Conservation (phyloP, 2,113 vertebrate genomes). For the Apeltes quadracus region DNA sequence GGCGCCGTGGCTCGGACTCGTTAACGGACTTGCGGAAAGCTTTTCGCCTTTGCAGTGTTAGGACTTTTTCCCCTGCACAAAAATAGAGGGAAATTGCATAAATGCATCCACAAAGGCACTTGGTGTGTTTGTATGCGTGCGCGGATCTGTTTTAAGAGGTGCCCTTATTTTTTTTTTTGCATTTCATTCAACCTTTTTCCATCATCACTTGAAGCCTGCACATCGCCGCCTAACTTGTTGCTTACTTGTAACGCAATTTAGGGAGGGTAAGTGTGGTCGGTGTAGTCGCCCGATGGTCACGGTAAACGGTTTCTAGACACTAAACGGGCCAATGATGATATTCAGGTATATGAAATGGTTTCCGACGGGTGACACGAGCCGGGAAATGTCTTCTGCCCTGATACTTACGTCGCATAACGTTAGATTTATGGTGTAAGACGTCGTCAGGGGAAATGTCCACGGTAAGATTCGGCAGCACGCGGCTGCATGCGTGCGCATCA, state of each 20-base stretch:
- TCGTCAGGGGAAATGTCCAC: neutral
- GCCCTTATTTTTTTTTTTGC: neutral
- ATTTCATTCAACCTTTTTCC: neutral
- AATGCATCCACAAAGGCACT: neutral
- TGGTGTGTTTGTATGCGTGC: neutral
- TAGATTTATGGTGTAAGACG: neutral
- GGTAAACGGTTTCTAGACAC: neutral
- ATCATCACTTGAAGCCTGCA: conserved; percentile 7
- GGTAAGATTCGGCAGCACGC: neutral
- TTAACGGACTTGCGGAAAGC: neutral
- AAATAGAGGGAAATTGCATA: neutral
- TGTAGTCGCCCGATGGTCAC: conserved; percentile 15
- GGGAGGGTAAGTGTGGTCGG: conserved; percentile 5
- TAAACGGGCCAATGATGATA: neutral
- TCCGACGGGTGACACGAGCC: neutral
- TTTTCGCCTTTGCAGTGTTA: neutral
- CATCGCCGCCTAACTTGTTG: conserved; percentile 66
- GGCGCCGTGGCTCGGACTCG: conserved; percentile 9
- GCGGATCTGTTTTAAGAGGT: neutral
- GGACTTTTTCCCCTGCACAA: conserved; percentile 10
- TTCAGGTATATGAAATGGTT: neutral
- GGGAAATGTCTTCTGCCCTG: neutral
- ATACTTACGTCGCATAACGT: neutral
- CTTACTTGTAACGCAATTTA: conserved; percentile 58
- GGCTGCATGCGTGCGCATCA: conserved; percentile 3